These are phyloP conservation scores for Crypturellus tataupa DNA, from an alignment of 2,797 vertebrate species.

Conservation along the genomic window DNA sequence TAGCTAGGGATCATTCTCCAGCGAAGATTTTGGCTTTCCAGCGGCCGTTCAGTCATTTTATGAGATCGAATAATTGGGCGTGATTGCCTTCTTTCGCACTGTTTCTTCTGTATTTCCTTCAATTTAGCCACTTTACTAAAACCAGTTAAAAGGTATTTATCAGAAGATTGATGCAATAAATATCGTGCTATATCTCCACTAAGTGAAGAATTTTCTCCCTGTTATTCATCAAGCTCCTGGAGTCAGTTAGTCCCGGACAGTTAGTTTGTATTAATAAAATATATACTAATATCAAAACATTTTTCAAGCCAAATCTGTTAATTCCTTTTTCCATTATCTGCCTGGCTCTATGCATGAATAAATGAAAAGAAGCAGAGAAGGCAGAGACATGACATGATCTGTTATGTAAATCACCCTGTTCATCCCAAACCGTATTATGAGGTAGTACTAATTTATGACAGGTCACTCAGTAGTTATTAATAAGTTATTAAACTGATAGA, in stretches of 20 bases:
- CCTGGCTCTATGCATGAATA: constrained; percentile 38
- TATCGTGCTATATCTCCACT: background rate
- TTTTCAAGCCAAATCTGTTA: constrained; percentile 54
- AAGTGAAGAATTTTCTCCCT: background rate
- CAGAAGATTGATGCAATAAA: constrained; percentile 5
- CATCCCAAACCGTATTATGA: background rate
- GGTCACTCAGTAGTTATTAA: constrained; percentile 32
- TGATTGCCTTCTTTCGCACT: rapidly evolving
- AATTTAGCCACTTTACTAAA: background rate
- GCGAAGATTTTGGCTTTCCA: constrained; percentile 17
- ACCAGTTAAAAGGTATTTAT: background rate
- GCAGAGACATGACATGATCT: background rate
- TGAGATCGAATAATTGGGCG: background rate
- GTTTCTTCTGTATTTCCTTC: background rate
- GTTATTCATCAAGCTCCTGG: background rate
- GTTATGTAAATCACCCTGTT: constrained; percentile 15
- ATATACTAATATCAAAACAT: constrained; percentile 44
- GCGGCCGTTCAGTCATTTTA: background rate
- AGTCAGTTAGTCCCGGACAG: too few species aligned
- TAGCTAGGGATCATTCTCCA: constrained; percentile 21
- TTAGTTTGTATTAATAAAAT: constrained; percentile 63
- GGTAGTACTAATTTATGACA: constrained; percentile 19
- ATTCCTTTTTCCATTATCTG: constrained; percentile 54
- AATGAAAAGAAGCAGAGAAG: constrained; percentile 55
- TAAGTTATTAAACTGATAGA: constrained; percentile 28